Conservation (phyloP, 2,888 invertebrate genomes). For the Drosophila bunnanda region DNA sequence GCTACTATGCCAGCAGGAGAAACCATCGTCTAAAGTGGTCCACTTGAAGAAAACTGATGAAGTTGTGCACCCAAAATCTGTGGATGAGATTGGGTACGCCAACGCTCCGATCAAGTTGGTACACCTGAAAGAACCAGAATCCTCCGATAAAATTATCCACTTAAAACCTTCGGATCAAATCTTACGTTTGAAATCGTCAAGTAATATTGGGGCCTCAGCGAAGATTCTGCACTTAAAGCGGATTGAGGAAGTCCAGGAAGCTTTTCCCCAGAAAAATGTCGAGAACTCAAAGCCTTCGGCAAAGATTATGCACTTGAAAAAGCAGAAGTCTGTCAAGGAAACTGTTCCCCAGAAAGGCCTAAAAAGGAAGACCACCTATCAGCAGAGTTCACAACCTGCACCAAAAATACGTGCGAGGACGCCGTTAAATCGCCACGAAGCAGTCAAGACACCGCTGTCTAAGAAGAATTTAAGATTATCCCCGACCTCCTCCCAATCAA, state of each 20-base stretch:
- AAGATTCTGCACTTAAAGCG: not conserved
- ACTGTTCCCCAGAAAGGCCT: not conserved
- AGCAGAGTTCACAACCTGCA: not conserved
- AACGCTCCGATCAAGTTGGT: not conserved
- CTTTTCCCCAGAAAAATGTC: not conserved
- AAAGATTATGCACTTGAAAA: too few relatives aligned
- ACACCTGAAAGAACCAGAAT: not conserved
- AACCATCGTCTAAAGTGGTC: not conserved
- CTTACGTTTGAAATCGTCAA: not conserved
- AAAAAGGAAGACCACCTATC: conserved; percentile 1
- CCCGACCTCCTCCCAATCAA: conserved; percentile 13
- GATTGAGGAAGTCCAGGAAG: not conserved
- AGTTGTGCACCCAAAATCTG: not conserved
- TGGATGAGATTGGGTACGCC: not conserved
- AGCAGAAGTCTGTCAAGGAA: too few relatives aligned
- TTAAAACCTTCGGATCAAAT: not conserved
- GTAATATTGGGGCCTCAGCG: not conserved
- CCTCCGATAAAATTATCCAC: not conserved
- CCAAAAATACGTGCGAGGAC: not conserved
- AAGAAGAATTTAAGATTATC: not conserved
- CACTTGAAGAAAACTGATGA: not conserved
- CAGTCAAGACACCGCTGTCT: not conserved
- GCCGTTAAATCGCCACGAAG: not conserved
- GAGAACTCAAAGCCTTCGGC: too few relatives aligned
- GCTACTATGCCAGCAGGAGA: conserved; percentile 15